Percentiles rank a stretch among this genome's conserved stretches.
These are phyloP conservation scores for Cantharis flavilabris DNA, from an alignment of 2,888 invertebrate genomes.

Conservation along the genomic window DNA sequence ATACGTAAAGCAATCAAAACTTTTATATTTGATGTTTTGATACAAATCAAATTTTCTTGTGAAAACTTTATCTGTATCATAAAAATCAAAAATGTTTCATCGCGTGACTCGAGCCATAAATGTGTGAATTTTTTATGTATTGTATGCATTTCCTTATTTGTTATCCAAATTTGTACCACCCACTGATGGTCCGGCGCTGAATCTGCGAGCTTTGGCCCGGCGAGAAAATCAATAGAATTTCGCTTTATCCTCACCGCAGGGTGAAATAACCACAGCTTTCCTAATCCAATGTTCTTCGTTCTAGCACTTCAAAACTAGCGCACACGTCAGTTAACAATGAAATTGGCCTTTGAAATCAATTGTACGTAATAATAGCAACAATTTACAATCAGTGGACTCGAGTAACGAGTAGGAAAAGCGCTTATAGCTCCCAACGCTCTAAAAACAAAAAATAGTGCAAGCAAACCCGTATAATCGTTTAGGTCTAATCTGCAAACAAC, in stretches of 20 bases:
- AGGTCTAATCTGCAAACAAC: not conserved
- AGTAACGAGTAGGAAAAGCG: not conserved
- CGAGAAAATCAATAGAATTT: conserved; percentile 34
- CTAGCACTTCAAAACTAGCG: conserved; percentile 9
- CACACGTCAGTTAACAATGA: conserved; percentile 10
- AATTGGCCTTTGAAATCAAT: conserved; percentile 3
- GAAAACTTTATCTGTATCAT: not conserved
- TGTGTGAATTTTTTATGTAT: not conserved
- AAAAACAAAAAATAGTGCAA: not conserved
- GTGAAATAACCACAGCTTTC: conserved; percentile 28
- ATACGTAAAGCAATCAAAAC: not conserved
- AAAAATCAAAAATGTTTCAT: not conserved
- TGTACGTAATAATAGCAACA: not conserved
- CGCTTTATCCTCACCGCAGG: conserved; percentile 21
- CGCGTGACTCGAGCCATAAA: not conserved
- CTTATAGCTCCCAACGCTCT: not conserved
- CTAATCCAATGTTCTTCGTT: conserved; percentile 27
- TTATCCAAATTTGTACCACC: conserved; percentile 11
- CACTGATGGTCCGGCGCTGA: conserved; percentile 12
- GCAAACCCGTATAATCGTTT: not conserved
- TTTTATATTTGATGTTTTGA: not conserved
- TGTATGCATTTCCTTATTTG: conserved; percentile 12
- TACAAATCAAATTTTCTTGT: not conserved
- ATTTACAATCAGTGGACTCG: not conserved
- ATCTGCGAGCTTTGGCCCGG: conserved; percentile 24